phyloP scores from a whole-genome alignment of 2,797 vertebrate genomes.

The Ambastaia sidthimunki region DNA sequence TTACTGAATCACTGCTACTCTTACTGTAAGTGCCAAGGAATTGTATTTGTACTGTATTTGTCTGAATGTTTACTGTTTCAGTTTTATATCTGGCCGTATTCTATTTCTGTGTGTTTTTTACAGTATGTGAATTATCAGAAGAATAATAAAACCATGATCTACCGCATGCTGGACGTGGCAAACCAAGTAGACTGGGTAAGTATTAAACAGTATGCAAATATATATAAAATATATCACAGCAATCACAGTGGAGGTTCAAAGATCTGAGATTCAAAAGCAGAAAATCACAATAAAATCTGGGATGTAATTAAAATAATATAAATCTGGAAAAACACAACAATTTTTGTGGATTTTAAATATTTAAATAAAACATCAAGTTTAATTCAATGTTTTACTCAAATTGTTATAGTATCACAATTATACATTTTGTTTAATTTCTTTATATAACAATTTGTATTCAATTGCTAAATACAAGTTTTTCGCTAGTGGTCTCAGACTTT shows the following conservation, averaged over 20 bases:
- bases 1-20: background rate
- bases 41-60: background rate
- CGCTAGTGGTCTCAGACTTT: background rate
- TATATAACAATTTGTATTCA: too few species aligned
- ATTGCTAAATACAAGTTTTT: too few species aligned
- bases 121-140: conserved; percentile 79
- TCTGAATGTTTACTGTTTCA: background rate
- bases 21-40: background rate
- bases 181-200: conserved; percentile 89
- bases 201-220: background rate
- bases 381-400: background rate
- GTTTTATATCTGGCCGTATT: background rate
- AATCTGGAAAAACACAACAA: too few species aligned
- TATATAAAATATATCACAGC: background rate
- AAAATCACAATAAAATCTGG: too few species aligned
- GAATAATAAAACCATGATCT: conserved; percentile 78
- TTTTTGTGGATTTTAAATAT: too few species aligned
- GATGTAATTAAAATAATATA: too few species aligned
- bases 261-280: too few species aligned
- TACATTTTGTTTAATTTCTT: too few species aligned
- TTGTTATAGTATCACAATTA: background rate
- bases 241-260: too few species aligned
- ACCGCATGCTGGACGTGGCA: conserved; percentile 86
- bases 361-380: too few species aligned
- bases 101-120: conserved; percentile 1